Evolutionary conservation across 1,140 invertebrate species (phyloP), one percentile per base, ranked within the genome.

Genomic region (Stegodyphus mimosarum): DNA sequence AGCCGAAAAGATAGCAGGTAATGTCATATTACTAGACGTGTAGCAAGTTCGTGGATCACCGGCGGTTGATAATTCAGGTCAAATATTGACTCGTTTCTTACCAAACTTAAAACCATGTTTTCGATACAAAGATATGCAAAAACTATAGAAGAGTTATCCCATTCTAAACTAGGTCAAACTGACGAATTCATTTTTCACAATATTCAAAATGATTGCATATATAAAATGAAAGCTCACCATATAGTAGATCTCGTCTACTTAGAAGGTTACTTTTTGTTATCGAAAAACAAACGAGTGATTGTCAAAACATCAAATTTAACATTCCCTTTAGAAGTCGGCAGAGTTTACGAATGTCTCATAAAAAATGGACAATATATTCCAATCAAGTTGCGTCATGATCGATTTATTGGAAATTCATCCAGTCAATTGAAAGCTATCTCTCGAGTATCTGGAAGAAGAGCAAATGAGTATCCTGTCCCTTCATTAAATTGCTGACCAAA

Each of bases 401-500:
- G n/a, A n/a, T n/a, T n/a, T n/a, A n/a, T n/a, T n/a, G n/a, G n/a
- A n/a, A n/a, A n/a, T n/a, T n/a, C n/a, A n/a, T n/a, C n/a, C n/a
- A n/a, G n/a, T n/a, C n/a, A n/a, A n/a, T n/a, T n/a, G n/a, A n/a
- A n/a, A n/a, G n/a, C n/a, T n/a, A n/a, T n/a, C n/a, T n/a, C n/a
- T n/a, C n/a, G n/a, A n/a, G n/a, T n/a, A n/a, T 55, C 13, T 55
- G 53, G 53, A 55, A 55, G 53, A 7, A 55, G 7, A 13, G 53
- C 53, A 55, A 55, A 55, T 13, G 53, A 55, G 13, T 55, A 55
- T 55, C 69, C 69, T 6, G 78, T 73, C 17, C 79, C 79, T 73
- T 81, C 79, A 10, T 63, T 72, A 72, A 72, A 72, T 64, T 81
- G 79, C 51, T 81, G 69, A 3, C 79, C 79, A 18, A 81, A 81